Evolutionary conservation across 2,113 vertebrate species (phyloP), one percentile per base, ranked within the genome.

Genomic region (Stegastes partitus): DNA sequence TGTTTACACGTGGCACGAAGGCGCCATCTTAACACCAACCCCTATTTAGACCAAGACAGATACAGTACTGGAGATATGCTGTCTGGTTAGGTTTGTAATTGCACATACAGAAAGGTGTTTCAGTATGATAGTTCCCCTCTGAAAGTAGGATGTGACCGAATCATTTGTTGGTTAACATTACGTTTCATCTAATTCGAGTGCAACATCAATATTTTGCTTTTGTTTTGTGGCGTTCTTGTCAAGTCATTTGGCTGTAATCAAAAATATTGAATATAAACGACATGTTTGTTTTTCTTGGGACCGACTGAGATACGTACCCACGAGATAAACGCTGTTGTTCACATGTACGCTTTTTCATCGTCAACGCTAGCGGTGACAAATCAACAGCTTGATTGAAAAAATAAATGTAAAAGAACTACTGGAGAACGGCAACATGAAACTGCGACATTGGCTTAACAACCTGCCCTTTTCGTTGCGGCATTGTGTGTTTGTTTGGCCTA

Each of bases 1-100:
- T 34, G 68, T 79, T 84, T 85, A 91, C 91, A 93, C 91, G 91
- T 92, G 93, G 91, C 91, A 90, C 5, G 34, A 75, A 62, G 86
- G 80, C 91, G 91, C 93, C 93, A 93, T 93, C 81, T 93, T 93
- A 90, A 79, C 86, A 82, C 59, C 47, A 68, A 84, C 56, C 66
- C 45, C 0, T 75, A 72, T 85, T 86, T 79, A 79, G 85, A 82
- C 63, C 63, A 25, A 63, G 53, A n/a, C n/a, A n/a, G n/a, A 87
- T 76, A 80, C 51, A 67, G 28, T 63, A 11, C 22, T 67, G 31
- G 53, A 39, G 44, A 72, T 5, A 75, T 57, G 34, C 59, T 75
- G 19, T 55, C 50, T 5, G 18, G 4, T 56, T 11, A 54, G 9
- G 47, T 39, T 67, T 22, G 25, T 59, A 11, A 72, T 37, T 61